These are phyloP conservation scores for Solen grandis DNA, from an alignment of 1,140 invertebrate species.

Conservation along the genomic window DNA sequence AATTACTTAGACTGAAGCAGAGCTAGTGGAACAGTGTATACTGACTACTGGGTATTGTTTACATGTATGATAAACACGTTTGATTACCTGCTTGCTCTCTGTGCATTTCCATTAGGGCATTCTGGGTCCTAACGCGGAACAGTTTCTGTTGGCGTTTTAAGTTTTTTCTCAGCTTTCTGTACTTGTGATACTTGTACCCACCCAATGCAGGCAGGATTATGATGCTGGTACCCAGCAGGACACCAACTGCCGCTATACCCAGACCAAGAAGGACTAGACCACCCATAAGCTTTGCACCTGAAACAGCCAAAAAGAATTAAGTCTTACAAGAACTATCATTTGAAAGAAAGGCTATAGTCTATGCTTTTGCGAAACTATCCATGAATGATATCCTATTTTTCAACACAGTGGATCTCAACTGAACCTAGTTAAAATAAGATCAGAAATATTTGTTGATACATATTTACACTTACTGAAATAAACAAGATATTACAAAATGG, in stretches of 20 bases:
- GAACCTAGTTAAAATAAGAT: no score
- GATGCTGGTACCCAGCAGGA: constrained; percentile 73
- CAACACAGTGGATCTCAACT: no score
- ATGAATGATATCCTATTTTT: background rate
- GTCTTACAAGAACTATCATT: background rate
- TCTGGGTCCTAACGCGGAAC: constrained; percentile 5
- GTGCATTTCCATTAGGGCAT: constrained; percentile 8
- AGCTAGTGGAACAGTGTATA: no score
- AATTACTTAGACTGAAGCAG: no score
- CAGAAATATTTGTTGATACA: no score
- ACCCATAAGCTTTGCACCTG: constrained; percentile 78
- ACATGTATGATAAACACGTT: background rate
- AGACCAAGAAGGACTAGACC: constrained; percentile 73
- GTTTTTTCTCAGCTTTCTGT: constrained; percentile 33
- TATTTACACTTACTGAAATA: no score
- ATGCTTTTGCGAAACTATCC: background rate
- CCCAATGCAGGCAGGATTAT: constrained; percentile 76
- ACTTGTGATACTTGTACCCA: constrained; percentile 68
- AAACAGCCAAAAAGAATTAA: constrained; percentile 27
- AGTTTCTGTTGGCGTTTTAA: constrained; percentile 16
- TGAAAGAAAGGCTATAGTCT: background rate
- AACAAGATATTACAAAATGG: no score
- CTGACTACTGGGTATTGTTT: no score
- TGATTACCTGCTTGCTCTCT: background rate
- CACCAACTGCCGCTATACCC: constrained; percentile 74